Evolutionary conservation across 2,113 vertebrate genomes (phyloP).

Genomic region (Microcebus ravelobensis): DNA sequence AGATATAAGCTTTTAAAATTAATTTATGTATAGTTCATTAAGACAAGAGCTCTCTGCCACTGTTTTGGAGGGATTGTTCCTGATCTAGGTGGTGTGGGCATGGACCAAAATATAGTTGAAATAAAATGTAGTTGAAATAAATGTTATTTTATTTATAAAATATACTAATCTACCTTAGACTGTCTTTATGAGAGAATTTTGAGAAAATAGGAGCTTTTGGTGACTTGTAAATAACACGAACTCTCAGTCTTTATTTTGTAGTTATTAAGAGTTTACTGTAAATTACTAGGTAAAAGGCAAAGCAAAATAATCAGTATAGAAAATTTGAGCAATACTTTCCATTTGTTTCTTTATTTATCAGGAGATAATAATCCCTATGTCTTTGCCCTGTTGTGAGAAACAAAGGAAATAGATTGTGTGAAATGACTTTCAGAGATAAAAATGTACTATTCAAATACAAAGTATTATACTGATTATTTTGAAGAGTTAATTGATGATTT

Average conservation of each 20-base stretch:
- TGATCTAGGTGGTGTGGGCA: background rate
- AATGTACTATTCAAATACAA: background rate
- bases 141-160: background rate
- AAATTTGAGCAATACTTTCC: background rate
- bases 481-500: constrained; percentile 16
- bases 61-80: background rate
- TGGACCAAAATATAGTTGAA: background rate
- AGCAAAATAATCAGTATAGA: background rate
- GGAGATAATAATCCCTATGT: background rate
- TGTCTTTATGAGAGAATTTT: background rate
- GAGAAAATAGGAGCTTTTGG: background rate
- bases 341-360: background rate
- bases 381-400: background rate
- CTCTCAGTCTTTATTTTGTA: background rate
- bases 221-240: background rate
- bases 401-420: background rate
- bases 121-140: constrained; percentile 7
- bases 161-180: background rate
- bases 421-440: background rate
- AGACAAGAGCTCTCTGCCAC: background rate
- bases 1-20: background rate
- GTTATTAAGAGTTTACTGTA: background rate
- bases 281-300: background rate
- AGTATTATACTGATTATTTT: background rate
- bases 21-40: background rate